Evolutionary conservation across 2,113 vertebrate species (phyloP), one percentile per base, ranked within the genome.

Genomic region (Leptocoma aspasia): DNA sequence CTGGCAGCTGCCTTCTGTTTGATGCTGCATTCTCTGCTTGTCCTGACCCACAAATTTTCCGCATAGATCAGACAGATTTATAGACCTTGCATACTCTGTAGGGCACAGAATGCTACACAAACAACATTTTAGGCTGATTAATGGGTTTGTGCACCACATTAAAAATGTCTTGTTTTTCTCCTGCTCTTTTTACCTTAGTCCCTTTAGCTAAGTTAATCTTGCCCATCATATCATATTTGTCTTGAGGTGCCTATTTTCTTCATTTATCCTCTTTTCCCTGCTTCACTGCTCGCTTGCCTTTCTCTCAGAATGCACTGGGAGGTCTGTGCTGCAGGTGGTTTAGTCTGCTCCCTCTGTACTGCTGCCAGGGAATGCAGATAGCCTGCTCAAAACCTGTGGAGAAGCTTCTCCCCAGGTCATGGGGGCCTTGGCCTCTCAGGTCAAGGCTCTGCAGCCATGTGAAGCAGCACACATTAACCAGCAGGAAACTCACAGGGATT

Each of bases 131-230:
- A 63, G 49, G 54, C 84, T 83, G 93, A 95, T 96, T 85, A 90
- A 89, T 95, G 45, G 39, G 68, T 92, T 95, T 95, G 45, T 93
- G 90, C 31, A 85, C 45, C 61, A 86, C n/a, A 86, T 95, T 96
- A 91, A 80, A 89, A 86, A 95, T 33, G 54, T 28, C 60, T 88
- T 80, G 61, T 87, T 89, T 83, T 35, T 42, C 64, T 94, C 27
- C 28, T 49, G 31, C 57, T 86, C 84, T 54, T 90, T 24, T 81
- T 96, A 93, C 60, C 71, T 90, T 61, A 75, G 31, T 85, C 80
- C 50, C 87, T 91, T 92, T 88, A 94, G 27, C 6, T 42, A 84
- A 91, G 47, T 85, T 95, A 94, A 95, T 96, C 80, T 94, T 69
- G 50, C 57, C 76, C 44, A 79, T 80, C 77, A 79, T 80, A 87